phyloP scores from a whole-genome alignment of 2,797 vertebrate genomes.

The Emys orbicularis region DNA sequence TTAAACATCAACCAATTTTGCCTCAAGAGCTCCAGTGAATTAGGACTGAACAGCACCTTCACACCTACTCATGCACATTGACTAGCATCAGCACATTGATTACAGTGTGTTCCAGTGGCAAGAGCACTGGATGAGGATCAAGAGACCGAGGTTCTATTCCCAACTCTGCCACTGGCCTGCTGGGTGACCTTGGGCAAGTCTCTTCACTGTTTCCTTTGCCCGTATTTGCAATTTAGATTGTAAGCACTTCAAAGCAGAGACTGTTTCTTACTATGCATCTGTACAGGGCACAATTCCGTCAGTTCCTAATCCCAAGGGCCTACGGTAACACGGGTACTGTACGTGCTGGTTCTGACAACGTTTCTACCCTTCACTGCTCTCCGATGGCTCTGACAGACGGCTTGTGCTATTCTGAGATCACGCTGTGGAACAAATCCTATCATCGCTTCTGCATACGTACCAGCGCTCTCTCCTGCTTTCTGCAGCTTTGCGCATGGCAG shows the following conservation, averaged over 20 bases:
- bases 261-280: neutral
- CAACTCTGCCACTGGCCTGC: neutral
- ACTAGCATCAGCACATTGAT: neutral
- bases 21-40: neutral
- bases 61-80: neutral
- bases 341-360: neutral
- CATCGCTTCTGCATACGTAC: neutral
- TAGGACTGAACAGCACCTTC: neutral
- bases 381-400: neutral
- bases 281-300: neutral
- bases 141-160: neutral
- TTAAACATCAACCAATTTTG: conserved; percentile 46
- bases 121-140: neutral
- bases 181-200: neutral
- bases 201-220: neutral
- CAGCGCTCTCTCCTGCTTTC: neutral
- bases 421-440: neutral
- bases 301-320: neutral
- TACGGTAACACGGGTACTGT: neutral
- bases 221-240: neutral
- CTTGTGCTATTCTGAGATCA: neutral
- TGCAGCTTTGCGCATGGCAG: neutral
- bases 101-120: neutral
- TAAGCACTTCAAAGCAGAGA: neutral
- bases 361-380: neutral